Evolutionary conservation across 2,888 invertebrate genomes (phyloP), one percentile per base, ranked within the genome.

Genomic region (Nipponacmea schrenckii): DNA sequence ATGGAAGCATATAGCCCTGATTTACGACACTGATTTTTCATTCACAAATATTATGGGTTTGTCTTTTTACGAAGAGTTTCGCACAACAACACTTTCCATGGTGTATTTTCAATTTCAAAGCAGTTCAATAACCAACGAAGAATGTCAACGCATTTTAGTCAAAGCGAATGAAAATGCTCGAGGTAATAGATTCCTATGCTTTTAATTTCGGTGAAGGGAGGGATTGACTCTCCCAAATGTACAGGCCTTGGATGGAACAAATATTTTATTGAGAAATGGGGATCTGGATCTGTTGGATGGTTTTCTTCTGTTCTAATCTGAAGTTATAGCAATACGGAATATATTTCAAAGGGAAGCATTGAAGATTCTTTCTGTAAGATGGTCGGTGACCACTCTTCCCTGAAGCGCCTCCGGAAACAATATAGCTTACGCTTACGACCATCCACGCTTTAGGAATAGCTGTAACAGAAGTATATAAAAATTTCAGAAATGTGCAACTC

Each of bases 121-220:
- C 64, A 76, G 74, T 63, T 64, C 72, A 2, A 67, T 64, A 2
- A 44, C 64, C 20, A 64, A 66, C 50, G 17, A 62, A 1, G 67
- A 68, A 8, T 74, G 65, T 14, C 12, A 24, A 17, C 31, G 67
- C 8, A 27, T 75, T 14, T 64, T 80, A 27, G 20, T 39, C 66
- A 62, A 67, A 17, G 80, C 79, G 2, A 68, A 69, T n/a, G 62
- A 70, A n/a, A 63, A 69, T 17, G 75, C 78, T 1, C 50, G 80
- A 79, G 76, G 80, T 80, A 39, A 44, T 24, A 39, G 20, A 48
- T 15, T 14, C 50, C 14, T 15, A 14, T 48, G 50, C 14, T 17
- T 15, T 48, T 14, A 48, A 48, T n/a, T n/a, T n/a, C n/a, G n/a
- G n/a, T n/a, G n/a, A n/a, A n/a, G n/a, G n/a, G n/a, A n/a, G n/a